These are phyloP conservation scores for Teleiodes luculella DNA, from an alignment of 2,888 invertebrate genomes.

Conservation along the genomic window DNA sequence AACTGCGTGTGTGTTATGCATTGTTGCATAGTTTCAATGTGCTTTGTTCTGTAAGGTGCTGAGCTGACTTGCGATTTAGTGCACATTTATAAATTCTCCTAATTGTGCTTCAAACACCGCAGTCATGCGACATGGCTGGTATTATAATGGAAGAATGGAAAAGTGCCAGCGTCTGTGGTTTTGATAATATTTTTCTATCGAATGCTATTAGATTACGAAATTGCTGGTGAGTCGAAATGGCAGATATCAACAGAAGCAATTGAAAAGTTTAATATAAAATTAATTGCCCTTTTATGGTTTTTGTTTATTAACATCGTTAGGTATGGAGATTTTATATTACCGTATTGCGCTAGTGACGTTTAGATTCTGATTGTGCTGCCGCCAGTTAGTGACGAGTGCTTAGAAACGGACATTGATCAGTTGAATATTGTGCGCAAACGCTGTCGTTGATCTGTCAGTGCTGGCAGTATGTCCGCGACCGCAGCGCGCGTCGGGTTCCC, in stretches of 20 bases:
- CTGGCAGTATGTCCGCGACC: conserved; percentile 63
- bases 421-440: conserved; percentile 18
- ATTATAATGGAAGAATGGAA: conserved; percentile 34
- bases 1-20: conserved; percentile 31
- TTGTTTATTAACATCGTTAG: background rate
- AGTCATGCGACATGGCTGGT: conserved; percentile 17
- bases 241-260: background rate
- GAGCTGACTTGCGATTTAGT: background rate
- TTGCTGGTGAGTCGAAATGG: conserved; percentile 40
- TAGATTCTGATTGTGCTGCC: conserved; percentile 47
- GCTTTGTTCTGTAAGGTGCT: conserved; percentile 19
- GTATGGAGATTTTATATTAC: conserved; percentile 30
- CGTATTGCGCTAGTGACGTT: conserved; percentile 42
- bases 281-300: background rate
- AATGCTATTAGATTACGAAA: conserved; percentile 35
- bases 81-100: background rate
- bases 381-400: conserved; percentile 44
- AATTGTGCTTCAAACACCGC: background rate
- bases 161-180: conserved; percentile 36
- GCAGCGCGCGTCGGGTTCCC: conserved; percentile 54
- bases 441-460: conserved; percentile 30
- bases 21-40: conserved; percentile 26
- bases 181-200: conserved; percentile 25
- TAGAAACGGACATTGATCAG: conserved; percentile 47
- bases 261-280: conserved; percentile 4